A percentile compares a stretch with the other conserved stretches of the same genome.
Conservation (phyloP, 1,140 invertebrate species). For the Acromyrmex heyeri region DNA sequence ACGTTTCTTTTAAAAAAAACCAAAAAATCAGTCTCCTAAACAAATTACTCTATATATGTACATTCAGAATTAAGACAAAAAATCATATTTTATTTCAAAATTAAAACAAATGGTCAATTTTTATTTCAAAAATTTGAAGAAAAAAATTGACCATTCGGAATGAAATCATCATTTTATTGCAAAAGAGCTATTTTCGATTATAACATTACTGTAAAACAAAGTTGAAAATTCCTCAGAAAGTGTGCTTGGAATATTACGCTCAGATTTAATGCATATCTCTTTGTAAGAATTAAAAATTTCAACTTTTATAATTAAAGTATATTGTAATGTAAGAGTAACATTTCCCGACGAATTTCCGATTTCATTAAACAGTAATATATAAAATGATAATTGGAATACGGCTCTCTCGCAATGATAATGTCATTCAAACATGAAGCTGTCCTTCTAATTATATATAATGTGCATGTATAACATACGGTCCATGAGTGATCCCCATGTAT, state of each 20-base stretch:
- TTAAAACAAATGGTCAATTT: background rate
- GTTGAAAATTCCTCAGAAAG: too few relatives aligned
- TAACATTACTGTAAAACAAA: too few relatives aligned
- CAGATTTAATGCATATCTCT: too few relatives aligned
- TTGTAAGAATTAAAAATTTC: too few relatives aligned
- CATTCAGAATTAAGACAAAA: background rate
- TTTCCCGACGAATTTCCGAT: conserved; percentile 6
- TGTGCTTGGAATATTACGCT: too few relatives aligned
- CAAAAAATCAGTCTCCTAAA: background rate
- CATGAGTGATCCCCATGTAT: background rate
- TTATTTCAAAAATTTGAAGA: background rate
- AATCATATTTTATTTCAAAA: too few relatives aligned
- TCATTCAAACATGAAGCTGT: conserved; percentile 9
- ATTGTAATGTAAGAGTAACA: background rate
- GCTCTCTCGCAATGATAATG: conserved; percentile 31
- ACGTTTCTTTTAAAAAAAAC: background rate
- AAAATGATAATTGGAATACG: conserved; percentile 6
- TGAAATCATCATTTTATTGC: too few relatives aligned
- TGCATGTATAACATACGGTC: background rate
- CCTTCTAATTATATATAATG: background rate
- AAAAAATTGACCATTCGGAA: background rate
- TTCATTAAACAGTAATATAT: background rate
- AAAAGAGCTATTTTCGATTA: too few relatives aligned
- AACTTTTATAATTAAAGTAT: too few relatives aligned
- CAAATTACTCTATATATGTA: background rate